Evolutionary conservation across 2,888 invertebrate genomes (phyloP), one percentile per base, ranked within the genome.

Genomic region (Clunio marinus): DNA sequence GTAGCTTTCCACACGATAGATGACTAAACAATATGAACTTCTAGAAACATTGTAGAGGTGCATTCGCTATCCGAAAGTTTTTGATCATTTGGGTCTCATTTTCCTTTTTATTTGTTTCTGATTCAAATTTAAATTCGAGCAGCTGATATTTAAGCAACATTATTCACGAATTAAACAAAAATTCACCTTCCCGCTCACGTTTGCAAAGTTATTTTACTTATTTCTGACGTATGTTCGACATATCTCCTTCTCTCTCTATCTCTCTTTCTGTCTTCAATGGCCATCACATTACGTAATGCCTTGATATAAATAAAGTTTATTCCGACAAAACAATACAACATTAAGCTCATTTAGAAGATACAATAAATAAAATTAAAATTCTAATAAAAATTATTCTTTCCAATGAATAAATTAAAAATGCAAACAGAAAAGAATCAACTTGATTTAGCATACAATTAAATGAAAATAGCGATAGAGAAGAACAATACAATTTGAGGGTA

Each of bases 361-460:
- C 58, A 68, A 68, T 68, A 68, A 68, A 68, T 68, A 58, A 58
- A 68, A 68, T 68, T 68, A 68, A 68, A 66, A 68, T 68, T 68
- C 68, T 58, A 68, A 66, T 66, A 66, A 51, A 51, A 57, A 67
- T 58, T 46, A 57, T 58, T 58, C 28, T 68, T 58, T 58, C 68
- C 57, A 68, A 68, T 58, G 57, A 57, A 68, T 58, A 68, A 68
- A 57, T 68, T 58, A 68, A 57, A 27, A 68, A 68, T 41, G 58
- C 57, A 58, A 68, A 68, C 57, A 35, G 45, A 25, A 66, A 22
- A 17, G 17, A 46, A 65, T 51, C 28, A 22, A 28, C 35, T 68
- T 68, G 27, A 37, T 58, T 68, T 68, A 55, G 58, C 68, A 68
- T 68, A 68, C 68, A 68, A 68, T 68, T 58, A 69, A 65, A 70